Base-by-base conservation (phyloP, 1,140 invertebrate species). In the Brachionus calyciflorus region DNA sequence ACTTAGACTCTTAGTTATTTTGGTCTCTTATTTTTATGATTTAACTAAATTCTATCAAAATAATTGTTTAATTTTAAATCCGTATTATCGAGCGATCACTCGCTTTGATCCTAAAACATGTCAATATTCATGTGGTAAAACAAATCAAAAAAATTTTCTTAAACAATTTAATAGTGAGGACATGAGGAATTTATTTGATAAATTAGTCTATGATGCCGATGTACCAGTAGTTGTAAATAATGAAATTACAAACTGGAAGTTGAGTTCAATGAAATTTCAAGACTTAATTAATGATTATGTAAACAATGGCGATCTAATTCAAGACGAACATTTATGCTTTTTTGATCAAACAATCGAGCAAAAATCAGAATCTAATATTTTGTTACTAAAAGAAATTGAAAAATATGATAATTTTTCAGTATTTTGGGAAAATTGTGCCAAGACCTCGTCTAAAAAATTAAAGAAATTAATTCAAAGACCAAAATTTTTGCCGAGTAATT, bases 351-450 rank as follows among this genome's bases (percentile, higher is more conserved):
- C 60, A 24, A 24, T 65, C 1, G 5, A 44, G 21, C 7, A 14
- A 24, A 24, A 24, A 6, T 41, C 14, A 24, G 60, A 65, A 10
- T 19, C 19, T 0, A 65, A 44, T 24, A 14, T 46, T 4, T 12
- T 3, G 44, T 3, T 9, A 19, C 37, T 65, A 24, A 21, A 44
- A 10, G 17, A 65, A 26, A n/a, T 37, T 44, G 12, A 44, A 28
- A 1, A 44, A 2, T 19, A 30, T 6, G 21, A 17, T 17, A 63
- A 65, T 65, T 65, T 19, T 65, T 65, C 60, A 3, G 33, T 63
- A 14, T 37, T 63, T 28, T 63, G 57, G 60, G 60, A 65, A 44
- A 65, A 65, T 65, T 65, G 60, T 65, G 60, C 37, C 21, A 65
- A 65, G 28, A 44, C 37, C 5, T 41, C 60, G 1, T 44, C 19